Conservation (phyloP, 2,113 vertebrate genomes). For the Natator depressus region DNA sequence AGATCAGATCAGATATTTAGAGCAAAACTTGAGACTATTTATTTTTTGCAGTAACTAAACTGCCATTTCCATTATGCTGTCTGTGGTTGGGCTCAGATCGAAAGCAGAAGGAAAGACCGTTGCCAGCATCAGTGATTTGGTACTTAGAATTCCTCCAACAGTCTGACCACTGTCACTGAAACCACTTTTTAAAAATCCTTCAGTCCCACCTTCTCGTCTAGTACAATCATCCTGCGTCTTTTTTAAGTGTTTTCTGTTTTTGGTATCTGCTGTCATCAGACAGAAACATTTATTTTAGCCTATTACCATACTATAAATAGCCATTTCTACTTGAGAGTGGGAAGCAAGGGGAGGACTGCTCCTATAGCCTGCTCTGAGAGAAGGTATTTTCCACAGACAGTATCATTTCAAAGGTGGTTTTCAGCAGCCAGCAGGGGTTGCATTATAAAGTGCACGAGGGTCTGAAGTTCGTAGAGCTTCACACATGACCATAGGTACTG, state of each 20-base stretch:
- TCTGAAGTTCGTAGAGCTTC: constrained; percentile 2
- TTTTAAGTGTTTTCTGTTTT: not conserved
- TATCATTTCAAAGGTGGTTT: not conserved
- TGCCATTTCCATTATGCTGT: not conserved
- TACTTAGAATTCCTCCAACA: not conserved
- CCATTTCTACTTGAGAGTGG: not conserved
- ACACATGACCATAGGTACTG: not conserved
- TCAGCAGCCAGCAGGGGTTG: not conserved
- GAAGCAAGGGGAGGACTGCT: not conserved
- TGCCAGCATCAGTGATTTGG: not conserved
- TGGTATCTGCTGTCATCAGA: not conserved
- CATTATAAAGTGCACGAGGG: not conserved
- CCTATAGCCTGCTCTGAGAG: not conserved
- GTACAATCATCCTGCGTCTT: not conserved
- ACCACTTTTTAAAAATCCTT: not conserved
- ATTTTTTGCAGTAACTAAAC: not conserved
- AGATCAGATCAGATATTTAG: rapidly evolving
- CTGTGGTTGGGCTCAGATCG: not conserved
- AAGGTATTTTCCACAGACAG: not conserved
- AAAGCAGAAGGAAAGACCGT: not conserved
- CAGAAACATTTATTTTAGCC: not conserved
- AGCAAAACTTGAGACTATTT: not conserved
- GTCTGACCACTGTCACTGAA: not conserved
- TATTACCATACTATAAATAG: not conserved
- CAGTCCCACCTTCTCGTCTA: not conserved